phyloP scores from a whole-genome alignment of 2,797 vertebrate species.

The Labroides dimidiatus region DNA sequence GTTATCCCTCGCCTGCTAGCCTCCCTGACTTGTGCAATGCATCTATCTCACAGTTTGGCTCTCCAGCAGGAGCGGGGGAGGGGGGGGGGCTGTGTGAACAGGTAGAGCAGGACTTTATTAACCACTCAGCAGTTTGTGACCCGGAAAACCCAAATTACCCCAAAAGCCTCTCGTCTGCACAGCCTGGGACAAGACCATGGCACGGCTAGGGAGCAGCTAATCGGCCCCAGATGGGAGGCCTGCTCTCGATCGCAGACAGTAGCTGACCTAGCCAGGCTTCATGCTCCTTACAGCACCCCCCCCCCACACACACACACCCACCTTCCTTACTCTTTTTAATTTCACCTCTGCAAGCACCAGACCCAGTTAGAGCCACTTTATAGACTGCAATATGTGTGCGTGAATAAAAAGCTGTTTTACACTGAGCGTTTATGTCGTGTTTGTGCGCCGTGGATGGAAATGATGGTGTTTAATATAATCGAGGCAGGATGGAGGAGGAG shows the following conservation, averaged over 20 bases:
- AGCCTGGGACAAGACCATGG: conserved; percentile 55
- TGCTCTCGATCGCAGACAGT: conserved; percentile 83
- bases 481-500: conserved; percentile 33
- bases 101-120: conserved; percentile 83
- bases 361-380: conserved; percentile 67
- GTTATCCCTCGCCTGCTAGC: conserved; percentile 66
- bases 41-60: conserved; percentile 71
- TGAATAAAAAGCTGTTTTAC: conserved; percentile 69
- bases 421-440: conserved; percentile 65
- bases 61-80: conserved; percentile 67
- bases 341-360: conserved; percentile 63
- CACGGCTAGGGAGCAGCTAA: conserved; percentile 74
- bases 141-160: conserved; percentile 85
- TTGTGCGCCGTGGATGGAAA: conserved; percentile 60
- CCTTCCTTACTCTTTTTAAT: conserved; percentile 62
- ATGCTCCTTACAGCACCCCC: conserved; percentile 47
- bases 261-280: conserved; percentile 75
- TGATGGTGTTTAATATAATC: conserved; percentile 49
- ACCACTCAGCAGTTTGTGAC: conserved; percentile 84
- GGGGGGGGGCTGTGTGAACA: conserved; percentile 77
- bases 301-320: not conserved
- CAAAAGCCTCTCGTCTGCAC: conserved; percentile 77
- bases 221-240: conserved; percentile 81
- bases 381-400: conserved; percentile 69
- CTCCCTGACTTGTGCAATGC: conserved; percentile 66